A percentile compares a stretch with the other conserved stretches of the same genome.
Evolutionary conservation across 1,140 invertebrate genomes (phyloP).

Genomic region (Chironomus tepperi): DNA sequence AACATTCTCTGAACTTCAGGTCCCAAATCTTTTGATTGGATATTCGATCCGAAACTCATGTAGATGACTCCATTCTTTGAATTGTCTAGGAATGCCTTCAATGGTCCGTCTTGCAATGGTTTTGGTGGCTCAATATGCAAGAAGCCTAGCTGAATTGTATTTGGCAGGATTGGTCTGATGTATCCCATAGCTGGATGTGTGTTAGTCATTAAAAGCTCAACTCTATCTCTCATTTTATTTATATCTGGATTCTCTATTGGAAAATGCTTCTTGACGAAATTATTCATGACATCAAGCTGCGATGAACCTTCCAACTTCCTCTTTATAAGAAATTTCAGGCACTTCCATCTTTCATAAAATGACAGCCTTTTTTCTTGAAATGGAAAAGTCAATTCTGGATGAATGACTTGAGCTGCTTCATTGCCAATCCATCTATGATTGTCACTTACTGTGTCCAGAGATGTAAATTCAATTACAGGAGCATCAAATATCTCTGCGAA

Average conservation of each 20-base stretch:
- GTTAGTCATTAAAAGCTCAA: slow-evolving; percentile 46
- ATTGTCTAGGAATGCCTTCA: slow-evolving; percentile 46
- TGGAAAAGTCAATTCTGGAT: not conserved
- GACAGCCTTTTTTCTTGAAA: not conserved
- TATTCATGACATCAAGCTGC: slow-evolving; percentile 25
- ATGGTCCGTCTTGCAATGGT: slow-evolving; percentile 37
- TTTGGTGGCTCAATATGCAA: slow-evolving; percentile 42
- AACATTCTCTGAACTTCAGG: not conserved
- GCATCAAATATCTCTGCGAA: not conserved
- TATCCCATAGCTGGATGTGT: slow-evolving; percentile 44
- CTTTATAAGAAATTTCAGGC: not conserved
- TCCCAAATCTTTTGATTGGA: slow-evolving; percentile 33
- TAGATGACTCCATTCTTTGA: slow-evolving; percentile 49
- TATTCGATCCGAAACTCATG: slow-evolving; percentile 51
- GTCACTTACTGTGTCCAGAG: not conserved
- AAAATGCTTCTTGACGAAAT: slow-evolving; percentile 12
- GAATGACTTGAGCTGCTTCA: not conserved
- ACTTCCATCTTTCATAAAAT: not conserved
- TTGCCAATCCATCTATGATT: not conserved
- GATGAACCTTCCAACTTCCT: slow-evolving; percentile 8
- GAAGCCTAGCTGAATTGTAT: slow-evolving; percentile 49
- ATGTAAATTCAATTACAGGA: not conserved
- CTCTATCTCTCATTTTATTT: slow-evolving; percentile 36
- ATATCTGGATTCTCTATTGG: slow-evolving; percentile 29
- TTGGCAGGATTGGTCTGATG: slow-evolving; percentile 43